Base-by-base conservation (phyloP, 2,113 vertebrate genomes). In the Bos javanicus region DNA sequence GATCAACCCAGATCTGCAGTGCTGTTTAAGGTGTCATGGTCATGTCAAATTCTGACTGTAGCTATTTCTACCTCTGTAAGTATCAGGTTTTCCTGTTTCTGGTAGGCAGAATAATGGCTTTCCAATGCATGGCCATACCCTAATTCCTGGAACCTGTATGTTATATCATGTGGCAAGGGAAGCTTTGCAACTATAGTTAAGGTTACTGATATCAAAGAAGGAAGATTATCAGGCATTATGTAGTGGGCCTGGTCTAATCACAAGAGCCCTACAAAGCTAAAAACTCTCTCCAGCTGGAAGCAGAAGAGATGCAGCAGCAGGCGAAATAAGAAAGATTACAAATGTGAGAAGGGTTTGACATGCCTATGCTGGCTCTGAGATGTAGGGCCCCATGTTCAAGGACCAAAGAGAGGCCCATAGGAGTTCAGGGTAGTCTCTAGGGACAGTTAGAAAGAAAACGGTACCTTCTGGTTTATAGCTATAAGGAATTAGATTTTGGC, bases 341-440 rank as follows among this genome's bases (percentile, higher is more conserved):
- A 54, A 10, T 1, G 0, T 7, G 3, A 78, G 19, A 67, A 62
- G 71, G 10, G 57, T 62, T 25, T n/a, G 46, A 60, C 0, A 0
- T 17, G 23, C 6, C 6, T 82, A 36, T 60, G 26, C 43, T 36
- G n/a, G 7, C 39, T 94, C 90, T 87, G 78, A 82, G 39, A 95
- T 33, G 1, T 3, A 52, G 9, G 3, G 12, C 2, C 13, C 57
- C 17, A 16, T 11, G 28, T 60, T 11, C 33, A 62, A 67, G 28
- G 36, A 54, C 9, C 9, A 81, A 60, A 84, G 54, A 30, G 16
- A 76, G 54, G 28, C 15, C 36, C 33, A 13, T 39, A 57, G 46
- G 46, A 54, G 50, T 9, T 2, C 26, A 89, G 7, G 10, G 15
- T 13, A 15, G 25, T 48, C 54, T 39, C 33, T 17, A 39, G 33